These are phyloP conservation scores for Enteromius trimaculatus DNA, from an alignment of 2,797 vertebrate genomes.

Conservation along the genomic window DNA sequence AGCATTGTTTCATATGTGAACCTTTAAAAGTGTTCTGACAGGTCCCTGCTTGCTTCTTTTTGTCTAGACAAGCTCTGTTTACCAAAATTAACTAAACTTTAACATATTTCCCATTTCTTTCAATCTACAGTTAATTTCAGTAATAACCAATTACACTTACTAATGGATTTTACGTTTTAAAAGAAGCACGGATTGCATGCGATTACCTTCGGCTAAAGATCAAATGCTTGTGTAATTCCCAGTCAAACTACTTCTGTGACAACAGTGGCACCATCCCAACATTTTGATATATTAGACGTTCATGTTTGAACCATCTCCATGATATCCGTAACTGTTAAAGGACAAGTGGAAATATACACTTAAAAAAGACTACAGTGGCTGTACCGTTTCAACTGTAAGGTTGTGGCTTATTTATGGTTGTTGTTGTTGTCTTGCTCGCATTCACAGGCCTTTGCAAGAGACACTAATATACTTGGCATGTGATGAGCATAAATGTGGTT, in stretches of 20 bases:
- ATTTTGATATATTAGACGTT: constrained; percentile 25
- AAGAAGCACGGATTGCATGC: not conserved
- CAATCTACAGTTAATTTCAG: not conserved
- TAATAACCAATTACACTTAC: not conserved
- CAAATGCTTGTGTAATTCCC: constrained; percentile 13
- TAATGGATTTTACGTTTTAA: not conserved
- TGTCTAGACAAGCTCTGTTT: not conserved
- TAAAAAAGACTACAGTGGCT: not conserved
- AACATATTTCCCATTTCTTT: not conserved
- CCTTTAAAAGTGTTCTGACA: not conserved
- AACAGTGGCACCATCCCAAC: constrained; percentile 9
- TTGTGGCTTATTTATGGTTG: constrained; percentile 19
- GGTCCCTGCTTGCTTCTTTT: not conserved
- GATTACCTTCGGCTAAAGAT: constrained; percentile 7
- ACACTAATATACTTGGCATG: not conserved
- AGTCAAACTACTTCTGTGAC: constrained; percentile 12
- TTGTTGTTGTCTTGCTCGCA: constrained; percentile 37
- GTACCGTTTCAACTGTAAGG: not conserved
- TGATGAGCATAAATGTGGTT: not conserved
- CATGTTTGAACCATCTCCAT: constrained; percentile 6
- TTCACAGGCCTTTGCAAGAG: constrained; percentile 1
- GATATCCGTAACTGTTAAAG: not conserved
- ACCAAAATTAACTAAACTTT: constrained; percentile 9
- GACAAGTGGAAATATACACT: not conserved
- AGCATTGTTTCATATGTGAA: constrained; percentile 66